Conservation (phyloP, 2,113 vertebrate species). For the Pollachius pollachius region DNA sequence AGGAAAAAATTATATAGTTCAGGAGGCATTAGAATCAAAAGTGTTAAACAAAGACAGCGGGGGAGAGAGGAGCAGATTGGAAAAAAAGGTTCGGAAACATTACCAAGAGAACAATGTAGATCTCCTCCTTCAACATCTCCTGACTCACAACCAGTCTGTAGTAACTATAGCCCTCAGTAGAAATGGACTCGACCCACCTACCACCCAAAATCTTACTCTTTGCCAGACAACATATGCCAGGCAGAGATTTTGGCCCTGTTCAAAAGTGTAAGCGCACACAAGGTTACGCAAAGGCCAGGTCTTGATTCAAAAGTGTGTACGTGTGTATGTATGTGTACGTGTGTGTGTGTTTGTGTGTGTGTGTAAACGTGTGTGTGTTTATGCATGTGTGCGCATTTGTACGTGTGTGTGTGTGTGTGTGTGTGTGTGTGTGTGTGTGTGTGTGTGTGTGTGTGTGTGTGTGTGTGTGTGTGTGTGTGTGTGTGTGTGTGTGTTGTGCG, state of each 20-base stretch:
- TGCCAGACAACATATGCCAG: too few species aligned
- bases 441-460: too few species aligned
- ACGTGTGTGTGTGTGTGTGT: too few species aligned
- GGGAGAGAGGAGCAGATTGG: conserved; percentile 47
- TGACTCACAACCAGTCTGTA: not conserved
- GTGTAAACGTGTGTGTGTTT: conserved; percentile 15
- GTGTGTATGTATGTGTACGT: not conserved
- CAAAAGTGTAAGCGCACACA: not conserved
- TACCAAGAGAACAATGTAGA: conserved; percentile 16
- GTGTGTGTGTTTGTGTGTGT: not conserved
- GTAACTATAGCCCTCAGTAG: too few species aligned
- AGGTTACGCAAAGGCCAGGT: not conserved
- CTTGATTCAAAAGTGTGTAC: conserved; percentile 9
- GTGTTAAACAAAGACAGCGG: conserved; percentile 42
- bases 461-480: not conserved
- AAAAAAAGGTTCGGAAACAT: conserved; percentile 38
- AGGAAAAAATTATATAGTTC: conserved; percentile 56
- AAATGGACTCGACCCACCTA: not conserved
- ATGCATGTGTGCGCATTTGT: not conserved
- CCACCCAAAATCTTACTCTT: not conserved
- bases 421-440: too few species aligned
- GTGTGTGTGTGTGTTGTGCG: conserved; percentile 7
- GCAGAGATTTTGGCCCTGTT: not conserved
- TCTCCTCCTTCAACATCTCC: conserved; percentile 35
- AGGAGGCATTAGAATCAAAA: conserved; percentile 76